These are phyloP conservation scores for Propithecus perrieri DNA, from an alignment of 2,797 vertebrate species.

Conservation along the genomic window DNA sequence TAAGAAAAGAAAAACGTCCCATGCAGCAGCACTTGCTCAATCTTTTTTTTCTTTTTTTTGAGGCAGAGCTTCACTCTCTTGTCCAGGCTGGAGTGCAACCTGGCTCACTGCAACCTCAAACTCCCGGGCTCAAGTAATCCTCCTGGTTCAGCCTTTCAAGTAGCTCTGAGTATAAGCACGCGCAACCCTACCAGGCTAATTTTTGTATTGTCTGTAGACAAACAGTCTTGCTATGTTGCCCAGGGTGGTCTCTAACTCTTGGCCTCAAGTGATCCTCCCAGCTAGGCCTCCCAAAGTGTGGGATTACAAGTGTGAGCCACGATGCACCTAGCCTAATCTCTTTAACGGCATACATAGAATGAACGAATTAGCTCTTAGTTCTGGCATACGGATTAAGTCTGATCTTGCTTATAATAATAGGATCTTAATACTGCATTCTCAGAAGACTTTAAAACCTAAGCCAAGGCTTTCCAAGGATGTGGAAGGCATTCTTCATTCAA, in stretches of 20 bases:
- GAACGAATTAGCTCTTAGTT: not conserved
- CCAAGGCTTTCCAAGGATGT: not conserved
- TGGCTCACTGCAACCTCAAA: not conserved
- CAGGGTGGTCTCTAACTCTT: not conserved
- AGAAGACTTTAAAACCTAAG: conserved; percentile 31
- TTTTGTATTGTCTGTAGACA: not conserved
- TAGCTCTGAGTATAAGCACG: not conserved
- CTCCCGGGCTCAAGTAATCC: not conserved
- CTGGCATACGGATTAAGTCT: not conserved
- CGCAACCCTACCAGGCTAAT: not conserved
- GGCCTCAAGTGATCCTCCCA: not conserved
- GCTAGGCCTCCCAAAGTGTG: not conserved
- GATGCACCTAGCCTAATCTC: not conserved
- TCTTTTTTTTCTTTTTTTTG: not conserved
- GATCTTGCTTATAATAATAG: not conserved
- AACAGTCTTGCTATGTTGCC: not conserved
- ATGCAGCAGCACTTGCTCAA: not conserved
- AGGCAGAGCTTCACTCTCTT: not conserved
- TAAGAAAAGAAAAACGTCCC: not conserved
- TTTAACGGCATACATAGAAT: not conserved
- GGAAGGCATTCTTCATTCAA: conserved; percentile 20
- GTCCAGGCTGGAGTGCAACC: not conserved
- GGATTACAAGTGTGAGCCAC: not conserved
- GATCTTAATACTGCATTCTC: conserved; percentile 21
- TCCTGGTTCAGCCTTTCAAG: not conserved